Evolutionary conservation across 2,113 vertebrate species (phyloP).

Genomic region (Stigmatopora argus): DNA sequence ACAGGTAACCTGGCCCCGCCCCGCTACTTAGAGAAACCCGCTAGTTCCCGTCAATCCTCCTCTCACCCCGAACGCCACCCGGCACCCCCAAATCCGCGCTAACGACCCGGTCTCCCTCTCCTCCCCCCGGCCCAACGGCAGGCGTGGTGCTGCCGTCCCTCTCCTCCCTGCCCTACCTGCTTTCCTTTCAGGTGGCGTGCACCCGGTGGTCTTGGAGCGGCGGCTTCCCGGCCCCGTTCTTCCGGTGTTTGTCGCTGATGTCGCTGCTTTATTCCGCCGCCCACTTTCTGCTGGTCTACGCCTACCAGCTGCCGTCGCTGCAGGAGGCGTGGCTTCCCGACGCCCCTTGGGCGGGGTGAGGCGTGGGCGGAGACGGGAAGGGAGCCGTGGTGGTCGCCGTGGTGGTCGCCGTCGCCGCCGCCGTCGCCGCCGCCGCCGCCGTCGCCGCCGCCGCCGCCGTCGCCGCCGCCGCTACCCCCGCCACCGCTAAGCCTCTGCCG

Average conservation of each 20-base stretch:
- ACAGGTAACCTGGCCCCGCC: conserved; percentile 24
- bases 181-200: conserved; percentile 87
- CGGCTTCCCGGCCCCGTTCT: conserved; percentile 79
- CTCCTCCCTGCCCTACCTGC: conserved; percentile 87
- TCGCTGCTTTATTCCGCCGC: conserved; percentile 81
- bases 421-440: no score
- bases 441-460: no score
- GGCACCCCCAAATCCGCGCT: no score
- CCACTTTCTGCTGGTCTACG: conserved; percentile 51
- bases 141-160: conserved; percentile 92
- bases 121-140: conserved; percentile 30
- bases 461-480: no score
- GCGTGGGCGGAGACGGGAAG: no score
- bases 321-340: conserved; percentile 44
- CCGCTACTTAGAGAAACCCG: no score
- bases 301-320: conserved; percentile 48
- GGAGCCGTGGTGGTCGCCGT: no score
- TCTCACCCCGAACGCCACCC: no score
- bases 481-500: no score
- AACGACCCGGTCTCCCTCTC: not conserved
- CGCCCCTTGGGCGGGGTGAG: conserved; percentile 36
- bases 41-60: no score
- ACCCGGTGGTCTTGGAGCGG: conserved; percentile 93
- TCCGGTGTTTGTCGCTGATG: conserved; percentile 86
- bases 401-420: no score